These are phyloP conservation scores for Poecilia picta DNA, from an alignment of 2,797 vertebrate genomes.

Conservation along the genomic window DNA sequence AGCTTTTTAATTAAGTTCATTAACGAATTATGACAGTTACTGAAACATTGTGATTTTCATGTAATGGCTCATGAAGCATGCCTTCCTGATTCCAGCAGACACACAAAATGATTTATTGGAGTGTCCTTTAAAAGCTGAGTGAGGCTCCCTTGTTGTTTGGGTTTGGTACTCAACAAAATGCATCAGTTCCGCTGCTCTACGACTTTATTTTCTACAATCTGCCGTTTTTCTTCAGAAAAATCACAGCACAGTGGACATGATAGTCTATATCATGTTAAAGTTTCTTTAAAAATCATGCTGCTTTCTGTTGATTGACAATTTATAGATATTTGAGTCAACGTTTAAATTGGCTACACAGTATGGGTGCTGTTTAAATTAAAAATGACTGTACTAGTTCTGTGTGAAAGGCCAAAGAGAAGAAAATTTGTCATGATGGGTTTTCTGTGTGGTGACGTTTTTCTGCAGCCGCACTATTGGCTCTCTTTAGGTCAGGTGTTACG, in stretches of 20 bases:
- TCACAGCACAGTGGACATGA: constrained; percentile 36
- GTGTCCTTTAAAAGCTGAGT: constrained; percentile 54
- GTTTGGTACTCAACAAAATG: constrained; percentile 33
- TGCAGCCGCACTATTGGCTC: constrained; percentile 30
- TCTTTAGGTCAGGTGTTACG: constrained; percentile 50
- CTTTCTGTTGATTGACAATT: constrained; percentile 56
- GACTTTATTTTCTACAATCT: constrained; percentile 35
- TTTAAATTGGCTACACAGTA: constrained; percentile 36
- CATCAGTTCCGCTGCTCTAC: constrained; percentile 35
- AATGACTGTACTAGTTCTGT: constrained; percentile 51
- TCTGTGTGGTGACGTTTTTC: constrained; percentile 26
- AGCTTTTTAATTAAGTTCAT: constrained; percentile 71
- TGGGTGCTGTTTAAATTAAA: constrained; percentile 36
- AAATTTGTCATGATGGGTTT: constrained; percentile 51
- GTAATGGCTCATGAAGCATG: constrained; percentile 54
- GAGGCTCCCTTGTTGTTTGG: constrained; percentile 41
- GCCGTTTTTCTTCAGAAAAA: constrained; percentile 24
- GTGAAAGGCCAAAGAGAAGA: constrained; percentile 61
- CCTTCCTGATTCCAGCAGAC: constrained; percentile 58
- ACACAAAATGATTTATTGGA: constrained; percentile 46
- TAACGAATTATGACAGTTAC: constrained; percentile 62
- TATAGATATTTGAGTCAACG: constrained; percentile 51
- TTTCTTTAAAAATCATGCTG: constrained; percentile 45
- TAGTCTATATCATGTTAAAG: constrained; percentile 36
- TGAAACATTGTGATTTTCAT: constrained; percentile 50